Evolutionary conservation across 2,888 invertebrate species (phyloP).

Genomic region (Nemurella pictetii): DNA sequence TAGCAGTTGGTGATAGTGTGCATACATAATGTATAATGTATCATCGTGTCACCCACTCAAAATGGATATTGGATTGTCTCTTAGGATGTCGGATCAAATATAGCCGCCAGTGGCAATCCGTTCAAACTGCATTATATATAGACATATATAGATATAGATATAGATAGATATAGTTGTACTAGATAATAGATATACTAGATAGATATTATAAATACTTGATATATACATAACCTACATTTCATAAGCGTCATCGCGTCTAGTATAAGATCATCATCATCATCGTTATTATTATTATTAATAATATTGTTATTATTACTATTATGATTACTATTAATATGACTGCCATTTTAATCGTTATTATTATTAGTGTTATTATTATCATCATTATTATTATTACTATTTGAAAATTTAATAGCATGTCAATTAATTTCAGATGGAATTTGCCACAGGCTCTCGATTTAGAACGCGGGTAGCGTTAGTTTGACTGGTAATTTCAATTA

Average conservation of each 20-base stretch:
- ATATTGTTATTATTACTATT: neutral
- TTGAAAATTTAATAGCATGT: neutral
- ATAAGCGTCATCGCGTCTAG: neutral
- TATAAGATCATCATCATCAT: neutral
- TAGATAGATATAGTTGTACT: too few species aligned
- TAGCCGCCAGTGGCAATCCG: neutral
- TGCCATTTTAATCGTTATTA: neutral
- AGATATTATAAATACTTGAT: too few species aligned
- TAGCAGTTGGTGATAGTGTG: neutral
- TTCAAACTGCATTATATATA: neutral
- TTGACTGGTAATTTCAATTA: neutral
- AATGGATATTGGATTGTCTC: too few species aligned
- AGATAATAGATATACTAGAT: too few species aligned
- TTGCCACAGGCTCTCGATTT: neutral
- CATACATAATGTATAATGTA: neutral
- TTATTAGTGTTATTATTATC: neutral
- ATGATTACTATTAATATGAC: neutral
- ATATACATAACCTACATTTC: too few species aligned
- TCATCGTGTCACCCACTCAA: neutral
- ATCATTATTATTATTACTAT: neutral
- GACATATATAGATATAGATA: neutral
- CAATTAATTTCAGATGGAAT: neutral
- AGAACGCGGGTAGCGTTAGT: neutral
- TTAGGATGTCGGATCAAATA: neutral
- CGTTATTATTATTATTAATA: neutral